These are phyloP conservation scores for Amblyornis subalaris DNA, from an alignment of 2,113 vertebrate species.

Conservation along the genomic window DNA sequence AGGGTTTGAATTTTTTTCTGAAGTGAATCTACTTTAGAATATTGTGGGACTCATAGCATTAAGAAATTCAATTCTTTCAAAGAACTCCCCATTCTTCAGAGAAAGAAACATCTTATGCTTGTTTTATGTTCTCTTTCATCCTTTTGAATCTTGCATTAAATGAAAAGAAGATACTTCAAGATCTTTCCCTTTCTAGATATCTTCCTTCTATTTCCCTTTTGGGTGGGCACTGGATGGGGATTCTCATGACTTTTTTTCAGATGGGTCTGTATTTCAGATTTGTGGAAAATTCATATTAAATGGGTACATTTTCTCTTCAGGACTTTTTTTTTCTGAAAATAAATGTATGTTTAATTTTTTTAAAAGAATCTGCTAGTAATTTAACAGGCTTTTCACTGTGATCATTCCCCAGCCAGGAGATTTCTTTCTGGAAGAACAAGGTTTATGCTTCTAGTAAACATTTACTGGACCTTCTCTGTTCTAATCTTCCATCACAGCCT, in stretches of 20 bases:
- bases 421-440: not conserved
- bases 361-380: not conserved
- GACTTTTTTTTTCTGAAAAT: not conserved
- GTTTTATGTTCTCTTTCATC: not conserved
- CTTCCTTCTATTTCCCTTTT: not conserved
- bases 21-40: not conserved
- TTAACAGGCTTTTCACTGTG: not conserved
- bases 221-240: accelerated
- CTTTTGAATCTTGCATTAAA: not conserved
- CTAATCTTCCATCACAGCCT: not conserved
- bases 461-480: not conserved
- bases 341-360: not conserved
- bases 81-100: not conserved
- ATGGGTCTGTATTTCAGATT: not conserved
- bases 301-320: not conserved
- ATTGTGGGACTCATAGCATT: not conserved
- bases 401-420: not conserved
- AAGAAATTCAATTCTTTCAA: not conserved
- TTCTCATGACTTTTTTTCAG: not conserved
- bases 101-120: not conserved
- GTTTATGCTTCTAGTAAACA: not conserved
- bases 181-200: not conserved
- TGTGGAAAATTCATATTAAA: not conserved
- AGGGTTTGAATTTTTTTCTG: not conserved
- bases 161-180: not conserved